Evolutionary conservation across 2,113 vertebrate genomes (phyloP).

Genomic region (Seriola rivoliana): DNA sequence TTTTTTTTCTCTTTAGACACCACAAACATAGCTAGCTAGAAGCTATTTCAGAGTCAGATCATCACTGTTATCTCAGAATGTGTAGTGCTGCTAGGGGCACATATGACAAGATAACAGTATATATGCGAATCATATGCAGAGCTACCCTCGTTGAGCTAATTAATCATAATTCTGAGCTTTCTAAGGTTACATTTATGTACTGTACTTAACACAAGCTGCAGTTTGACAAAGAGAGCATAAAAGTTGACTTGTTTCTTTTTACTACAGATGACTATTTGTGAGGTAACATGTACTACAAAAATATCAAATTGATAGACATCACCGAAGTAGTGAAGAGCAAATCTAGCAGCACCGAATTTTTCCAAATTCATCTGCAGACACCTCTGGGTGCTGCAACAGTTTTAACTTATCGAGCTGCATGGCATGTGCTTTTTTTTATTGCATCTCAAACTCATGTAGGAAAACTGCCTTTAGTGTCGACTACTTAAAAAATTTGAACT

Average conservation of each 20-base stretch:
- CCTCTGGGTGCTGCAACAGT: not conserved
- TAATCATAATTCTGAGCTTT: constrained; percentile 7
- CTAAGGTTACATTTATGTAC: constrained; percentile 3
- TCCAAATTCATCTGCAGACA: constrained; percentile 16
- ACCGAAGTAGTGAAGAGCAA: constrained; percentile 6
- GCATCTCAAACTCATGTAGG: constrained; percentile 12
- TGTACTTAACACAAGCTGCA: constrained; percentile 18
- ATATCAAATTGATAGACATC: constrained; percentile 21
- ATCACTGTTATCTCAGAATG: constrained; percentile 21
- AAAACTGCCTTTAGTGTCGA: not conserved
- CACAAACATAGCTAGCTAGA: constrained; percentile 9
- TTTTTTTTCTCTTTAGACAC: constrained; percentile 2
- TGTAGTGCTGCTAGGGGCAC: constrained; percentile 12
- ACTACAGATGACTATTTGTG: constrained; percentile 14
- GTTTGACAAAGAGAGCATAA: constrained; percentile 6
- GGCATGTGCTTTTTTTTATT: constrained; percentile 18
- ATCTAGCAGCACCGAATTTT: constrained; percentile 4
- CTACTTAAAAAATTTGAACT: not conserved
- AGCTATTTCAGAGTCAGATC: constrained; percentile 12
- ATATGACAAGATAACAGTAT: constrained; percentile 23
- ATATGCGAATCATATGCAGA: constrained; percentile 2
- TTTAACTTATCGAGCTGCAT: not conserved
- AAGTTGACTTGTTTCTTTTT: constrained; percentile 10
- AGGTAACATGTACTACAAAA: constrained; percentile 20
- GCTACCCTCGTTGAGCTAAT: not conserved